Percentiles rank a stretch among this genome's conserved stretches.
Evolutionary conservation across 2,888 invertebrate species (phyloP).

Genomic region (Callyntrura sp.): DNA sequence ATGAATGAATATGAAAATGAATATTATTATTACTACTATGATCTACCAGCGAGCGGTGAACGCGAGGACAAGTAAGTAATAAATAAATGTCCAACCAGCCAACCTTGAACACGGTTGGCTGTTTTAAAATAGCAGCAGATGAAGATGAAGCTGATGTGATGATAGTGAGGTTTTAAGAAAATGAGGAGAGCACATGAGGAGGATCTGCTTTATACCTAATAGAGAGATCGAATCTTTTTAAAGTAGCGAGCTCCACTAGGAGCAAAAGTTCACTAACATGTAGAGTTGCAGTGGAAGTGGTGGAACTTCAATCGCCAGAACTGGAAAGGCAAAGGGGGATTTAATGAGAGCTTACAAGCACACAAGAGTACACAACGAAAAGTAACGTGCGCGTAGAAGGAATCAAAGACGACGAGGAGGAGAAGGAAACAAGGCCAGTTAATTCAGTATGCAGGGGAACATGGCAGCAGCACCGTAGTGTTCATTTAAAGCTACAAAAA

Average conservation of each 20-base stretch:
- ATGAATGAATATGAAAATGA: neutral
- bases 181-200: conserved; percentile 18
- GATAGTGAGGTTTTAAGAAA: conserved; percentile 10
- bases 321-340: conserved; percentile 56
- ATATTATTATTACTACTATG: neutral
- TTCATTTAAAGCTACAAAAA: conserved; percentile 36
- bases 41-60: neutral
- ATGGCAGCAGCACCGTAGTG: conserved; percentile 24
- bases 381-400: conserved; percentile 39
- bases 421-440: conserved; percentile 62
- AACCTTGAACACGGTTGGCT: conserved; percentile 66
- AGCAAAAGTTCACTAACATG: conserved; percentile 51
- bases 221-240: conserved; percentile 13
- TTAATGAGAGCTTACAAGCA: conserved; percentile 24
- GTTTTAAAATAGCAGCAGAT: conserved; percentile 36
- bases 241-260: conserved; percentile 47
- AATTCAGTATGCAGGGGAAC: conserved; percentile 52
- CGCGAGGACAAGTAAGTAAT: conserved; percentile 54
- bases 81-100: conserved; percentile 51
- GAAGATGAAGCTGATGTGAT: conserved; percentile 22
- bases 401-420: conserved; percentile 10
- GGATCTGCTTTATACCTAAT: neutral
- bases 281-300: neutral
- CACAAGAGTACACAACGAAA: conserved; percentile 31
- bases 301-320: conserved; percentile 23